Evolutionary conservation across 2,888 invertebrate genomes (phyloP).

Genomic region (Lepidochitona cinerea): DNA sequence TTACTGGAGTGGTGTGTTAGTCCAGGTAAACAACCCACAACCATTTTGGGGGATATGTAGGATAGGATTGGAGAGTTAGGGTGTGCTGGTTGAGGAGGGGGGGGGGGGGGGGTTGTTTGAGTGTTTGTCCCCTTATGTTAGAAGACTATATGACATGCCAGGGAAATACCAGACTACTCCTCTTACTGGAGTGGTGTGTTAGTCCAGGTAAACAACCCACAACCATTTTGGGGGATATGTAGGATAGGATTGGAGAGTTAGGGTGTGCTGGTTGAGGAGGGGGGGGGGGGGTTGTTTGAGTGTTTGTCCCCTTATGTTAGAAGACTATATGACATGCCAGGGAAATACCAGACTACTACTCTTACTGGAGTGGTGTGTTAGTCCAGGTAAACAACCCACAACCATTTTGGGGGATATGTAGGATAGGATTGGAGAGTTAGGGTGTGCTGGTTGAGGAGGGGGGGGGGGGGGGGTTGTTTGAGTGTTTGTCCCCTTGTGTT

Average conservation of each 20-base stretch:
- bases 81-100: not conserved
- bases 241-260: no score
- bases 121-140: slow-evolving; percentile 65
- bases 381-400: slow-evolving; percentile 61
- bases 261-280: not conserved
- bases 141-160: slow-evolving; percentile 70
- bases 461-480: slow-evolving; percentile 56
- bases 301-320: slow-evolving; percentile 66
- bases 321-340: slow-evolving; percentile 69
- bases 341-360: slow-evolving; percentile 67
- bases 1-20: slow-evolving; percentile 70
- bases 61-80: no score
- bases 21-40: no score
- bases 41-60: no score
- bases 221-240: no score
- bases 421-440: not conserved
- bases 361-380: slow-evolving; percentile 70
- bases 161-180: slow-evolving; percentile 66
- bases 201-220: slow-evolving; percentile 65
- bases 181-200: slow-evolving; percentile 70
- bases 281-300: not conserved
- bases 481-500: slow-evolving; percentile 66
- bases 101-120: slow-evolving; percentile 37
- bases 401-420: no score
- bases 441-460: not conserved